Base-by-base conservation (phyloP, 2,113 vertebrate species). In the Blennius ocellaris region DNA sequence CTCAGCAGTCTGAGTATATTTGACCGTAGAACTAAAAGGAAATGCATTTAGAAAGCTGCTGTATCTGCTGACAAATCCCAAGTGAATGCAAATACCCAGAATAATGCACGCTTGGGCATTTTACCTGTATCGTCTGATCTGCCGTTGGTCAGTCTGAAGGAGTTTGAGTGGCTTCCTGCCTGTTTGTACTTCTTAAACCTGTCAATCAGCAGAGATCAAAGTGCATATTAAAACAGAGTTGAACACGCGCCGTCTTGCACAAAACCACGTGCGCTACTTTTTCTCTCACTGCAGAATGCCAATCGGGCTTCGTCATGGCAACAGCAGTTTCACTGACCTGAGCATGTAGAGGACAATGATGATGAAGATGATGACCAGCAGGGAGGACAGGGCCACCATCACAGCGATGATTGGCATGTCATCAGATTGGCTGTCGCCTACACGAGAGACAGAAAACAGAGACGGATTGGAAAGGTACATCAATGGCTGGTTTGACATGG, bases 121-220 rank as follows among this genome's bases (percentile, higher is more conserved):
- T 93, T 88, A 99, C 98, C 98, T 91, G 96, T 95, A 68, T 99
- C 97, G 39, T 99, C 98, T 0, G 96, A 94, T 81, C 98, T 92
- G 14, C 97, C 97, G 0, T 98, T 99, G 74, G 95, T 95, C 89
- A 99, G 91, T 1, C 97, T 95, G 84, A 99, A 99, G 83, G 98
- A 98, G 92, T 96, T 98, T 61, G 97, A 98, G 89, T 99, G 98
- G 82, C 96, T 98, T 76, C 97, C 97, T 47, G 97, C 96, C 88
- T 99, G 98, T 83, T 99, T 99, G 94, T 99, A 97, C 81, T 98
- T 99, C 92, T 99, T 99, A 93, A 99, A 99, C 94, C 98, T 99
- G 90, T 76, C 69, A 41, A 52, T 65, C 64, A 88, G 49, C 16
- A 71, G 45, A 62, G 40, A 86, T 49, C 76, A 69, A 81, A 69